A percentile compares a stretch with the other conserved stretches of the same genome.
phyloP scores from a whole-genome alignment of 2,797 vertebrate species.

The Tenualosa ilisha region DNA sequence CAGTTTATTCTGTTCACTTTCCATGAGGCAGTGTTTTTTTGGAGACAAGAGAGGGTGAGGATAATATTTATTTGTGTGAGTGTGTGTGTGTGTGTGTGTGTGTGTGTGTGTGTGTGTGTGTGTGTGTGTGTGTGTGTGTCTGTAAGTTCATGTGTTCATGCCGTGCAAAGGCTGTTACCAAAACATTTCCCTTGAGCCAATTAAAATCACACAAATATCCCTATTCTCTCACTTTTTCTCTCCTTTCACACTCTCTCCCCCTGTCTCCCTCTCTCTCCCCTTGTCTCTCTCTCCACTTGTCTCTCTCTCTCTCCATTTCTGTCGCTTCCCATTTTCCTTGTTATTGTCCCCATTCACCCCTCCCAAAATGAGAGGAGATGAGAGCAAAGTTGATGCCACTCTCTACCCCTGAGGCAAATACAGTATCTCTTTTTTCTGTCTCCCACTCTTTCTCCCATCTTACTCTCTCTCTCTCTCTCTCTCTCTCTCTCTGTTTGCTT shows the following conservation, averaged over 20 bases:
- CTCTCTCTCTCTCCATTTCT: background rate
- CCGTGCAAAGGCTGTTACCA: background rate
- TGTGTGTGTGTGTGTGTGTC: background rate
- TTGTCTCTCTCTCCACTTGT: background rate
- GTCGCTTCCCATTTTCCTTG: background rate
- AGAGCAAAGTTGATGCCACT: conserved; percentile 39
- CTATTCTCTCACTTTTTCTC: background rate
- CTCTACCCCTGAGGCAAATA: conserved; percentile 70
- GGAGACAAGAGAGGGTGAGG: background rate
- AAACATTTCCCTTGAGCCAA: conserved; percentile 11
- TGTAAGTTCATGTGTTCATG: background rate
- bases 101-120: too few species aligned
- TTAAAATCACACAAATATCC: background rate
- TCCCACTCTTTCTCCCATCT: conserved; percentile 39
- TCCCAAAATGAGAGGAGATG: conserved; percentile 30
- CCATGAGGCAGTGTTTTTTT: background rate
- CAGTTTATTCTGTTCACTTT: background rate
- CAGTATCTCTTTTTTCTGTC: conserved; percentile 54
- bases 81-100: background rate
- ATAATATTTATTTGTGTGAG: background rate
- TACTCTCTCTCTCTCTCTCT: conserved; percentile 34
- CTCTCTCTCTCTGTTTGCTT: conserved; percentile 57
- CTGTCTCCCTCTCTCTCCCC: background rate
- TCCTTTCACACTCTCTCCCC: background rate
- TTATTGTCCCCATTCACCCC: conserved; percentile 4